Evolutionary conservation across 2,888 invertebrate species (phyloP).

Genomic region (Nymphalis c-album): DNA sequence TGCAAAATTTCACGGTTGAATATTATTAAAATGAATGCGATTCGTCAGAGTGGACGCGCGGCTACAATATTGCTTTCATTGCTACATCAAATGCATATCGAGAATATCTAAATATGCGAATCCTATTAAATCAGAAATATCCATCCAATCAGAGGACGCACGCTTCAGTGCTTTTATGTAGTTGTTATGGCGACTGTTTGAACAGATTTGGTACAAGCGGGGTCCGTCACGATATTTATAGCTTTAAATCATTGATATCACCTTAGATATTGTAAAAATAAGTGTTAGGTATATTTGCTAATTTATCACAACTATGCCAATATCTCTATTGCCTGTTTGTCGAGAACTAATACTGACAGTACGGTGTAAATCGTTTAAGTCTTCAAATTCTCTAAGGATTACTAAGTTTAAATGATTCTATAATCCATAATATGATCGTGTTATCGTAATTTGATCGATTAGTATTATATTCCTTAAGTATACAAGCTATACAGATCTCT

Average conservation of each 20-base stretch:
- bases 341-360: background rate
- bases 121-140: conserved; percentile 70
- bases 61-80: conserved; percentile 14
- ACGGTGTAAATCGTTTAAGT: background rate
- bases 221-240: conserved; percentile 18
- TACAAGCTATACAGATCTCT: conserved; percentile 16
- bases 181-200: conserved; percentile 50
- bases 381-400: background rate
- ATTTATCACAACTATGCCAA: no score
- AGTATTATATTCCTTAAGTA: background rate
- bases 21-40: conserved; percentile 20
- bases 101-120: conserved; percentile 58
- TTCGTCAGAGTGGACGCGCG: conserved; percentile 16
- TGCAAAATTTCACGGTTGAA: conserved; percentile 12
- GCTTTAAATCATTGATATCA: conserved; percentile 8
- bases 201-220: conserved; percentile 28
- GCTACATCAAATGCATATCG: conserved; percentile 42
- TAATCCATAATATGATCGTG: background rate
- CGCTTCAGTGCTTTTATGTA: conserved; percentile 59
- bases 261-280: no score
- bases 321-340: no score
- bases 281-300: no score
- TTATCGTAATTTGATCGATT: background rate
- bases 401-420: background rate
- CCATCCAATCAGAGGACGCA: conserved; percentile 66